A percentile compares a stretch with the other conserved stretches of the same genome.
Evolutionary conservation across 2,888 invertebrate genomes (phyloP).

Genomic region (Adineta ricciae): DNA sequence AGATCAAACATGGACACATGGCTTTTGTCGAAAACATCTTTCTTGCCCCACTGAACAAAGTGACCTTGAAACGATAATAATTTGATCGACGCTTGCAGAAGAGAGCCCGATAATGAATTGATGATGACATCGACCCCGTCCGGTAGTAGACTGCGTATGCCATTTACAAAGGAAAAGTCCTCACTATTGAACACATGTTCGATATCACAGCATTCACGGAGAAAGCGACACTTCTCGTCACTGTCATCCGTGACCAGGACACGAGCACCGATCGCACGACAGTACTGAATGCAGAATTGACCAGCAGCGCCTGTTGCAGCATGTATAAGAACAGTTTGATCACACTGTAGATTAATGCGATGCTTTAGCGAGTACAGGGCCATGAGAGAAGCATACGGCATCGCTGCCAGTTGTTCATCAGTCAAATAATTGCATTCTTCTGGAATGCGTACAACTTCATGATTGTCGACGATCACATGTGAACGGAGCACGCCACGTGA

Average conservation of each 20-base stretch:
- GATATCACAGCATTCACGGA: background rate
- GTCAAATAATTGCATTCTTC: background rate
- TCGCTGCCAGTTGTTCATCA: background rate
- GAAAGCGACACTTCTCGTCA: background rate
- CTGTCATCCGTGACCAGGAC: background rate
- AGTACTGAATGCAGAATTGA: conserved; percentile 31
- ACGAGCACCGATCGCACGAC: background rate
- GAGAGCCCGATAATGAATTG: background rate
- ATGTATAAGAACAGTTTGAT: conserved; percentile 42
- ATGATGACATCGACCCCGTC: background rate
- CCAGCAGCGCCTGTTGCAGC: conserved; percentile 44
- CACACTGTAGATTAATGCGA: conserved; percentile 34
- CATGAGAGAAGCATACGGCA: background rate
- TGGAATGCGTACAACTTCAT: background rate
- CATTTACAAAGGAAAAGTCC: background rate
- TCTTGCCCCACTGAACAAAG: background rate
- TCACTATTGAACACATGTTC: background rate
- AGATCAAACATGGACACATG: background rate
- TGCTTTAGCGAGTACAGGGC: background rate
- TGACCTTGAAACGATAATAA: background rate
- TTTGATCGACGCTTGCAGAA: background rate
- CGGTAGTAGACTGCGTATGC: background rate
- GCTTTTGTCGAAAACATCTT: background rate
- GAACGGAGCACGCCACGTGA: background rate
- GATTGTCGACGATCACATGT: background rate